These are phyloP conservation scores for Gavialis gangeticus DNA, from an alignment of 2,113 vertebrate species.

Conservation along the genomic window DNA sequence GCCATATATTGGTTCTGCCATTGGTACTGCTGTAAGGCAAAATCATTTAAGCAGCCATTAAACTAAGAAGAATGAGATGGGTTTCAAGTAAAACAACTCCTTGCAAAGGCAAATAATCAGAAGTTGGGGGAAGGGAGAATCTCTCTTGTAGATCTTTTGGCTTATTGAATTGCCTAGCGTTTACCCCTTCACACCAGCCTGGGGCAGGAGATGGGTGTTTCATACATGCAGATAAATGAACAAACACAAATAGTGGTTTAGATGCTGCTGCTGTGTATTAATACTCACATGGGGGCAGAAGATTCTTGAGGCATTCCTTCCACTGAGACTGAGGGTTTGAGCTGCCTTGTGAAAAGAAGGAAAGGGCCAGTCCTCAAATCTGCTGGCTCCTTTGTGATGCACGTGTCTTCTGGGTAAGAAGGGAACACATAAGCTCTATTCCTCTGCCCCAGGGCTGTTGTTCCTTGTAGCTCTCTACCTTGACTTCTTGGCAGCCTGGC, in stretches of 20 bases:
- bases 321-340: not conserved
- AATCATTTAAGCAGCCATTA: not conserved
- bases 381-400: not conserved
- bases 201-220: not conserved
- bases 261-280: not conserved
- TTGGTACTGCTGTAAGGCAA: not conserved
- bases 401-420: not conserved
- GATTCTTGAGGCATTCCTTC: not conserved
- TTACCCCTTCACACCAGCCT: not conserved
- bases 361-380: not conserved
- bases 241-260: not conserved
- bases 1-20: not conserved
- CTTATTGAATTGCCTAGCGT: not conserved
- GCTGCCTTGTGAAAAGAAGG: not conserved
- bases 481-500: not conserved
- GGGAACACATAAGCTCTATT: not conserved
- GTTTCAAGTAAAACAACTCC: not conserved
- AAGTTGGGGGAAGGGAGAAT: not conserved
- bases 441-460: not conserved
- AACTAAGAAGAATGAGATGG: not conserved
- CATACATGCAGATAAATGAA: not conserved
- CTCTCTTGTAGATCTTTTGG: not conserved
- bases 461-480: too few relatives aligned
- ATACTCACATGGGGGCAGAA: not conserved
- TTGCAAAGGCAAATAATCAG: not conserved